phyloP scores from a whole-genome alignment of 2,888 invertebrate genomes.

The Synergus japonicus region DNA sequence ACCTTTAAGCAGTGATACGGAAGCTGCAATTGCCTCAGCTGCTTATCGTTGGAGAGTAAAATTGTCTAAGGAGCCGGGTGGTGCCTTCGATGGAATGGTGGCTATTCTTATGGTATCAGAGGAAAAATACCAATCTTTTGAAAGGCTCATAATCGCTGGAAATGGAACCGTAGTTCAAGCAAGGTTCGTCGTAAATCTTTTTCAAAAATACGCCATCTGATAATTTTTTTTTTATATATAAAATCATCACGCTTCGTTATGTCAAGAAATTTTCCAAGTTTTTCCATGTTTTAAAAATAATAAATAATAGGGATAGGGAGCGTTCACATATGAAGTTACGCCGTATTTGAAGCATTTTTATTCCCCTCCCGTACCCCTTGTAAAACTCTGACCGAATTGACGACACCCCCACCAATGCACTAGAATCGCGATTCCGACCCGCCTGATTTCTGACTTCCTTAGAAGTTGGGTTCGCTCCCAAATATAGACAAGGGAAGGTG shows the following conservation, averaged over 20 bases:
- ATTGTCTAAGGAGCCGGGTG: conserved; percentile 75
- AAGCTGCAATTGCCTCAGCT: conserved; percentile 80
- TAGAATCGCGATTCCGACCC: too few species aligned
- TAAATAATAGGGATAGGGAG: too few species aligned
- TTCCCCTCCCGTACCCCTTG: too few species aligned
- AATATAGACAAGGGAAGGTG: too few species aligned
- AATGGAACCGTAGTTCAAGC: conserved; percentile 84
- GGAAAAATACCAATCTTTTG: conserved; percentile 81
- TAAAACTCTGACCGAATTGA: too few species aligned
- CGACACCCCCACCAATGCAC: too few species aligned
- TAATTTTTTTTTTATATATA: background rate
- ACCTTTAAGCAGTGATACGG: conserved; percentile 75
- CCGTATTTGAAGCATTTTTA: background rate
- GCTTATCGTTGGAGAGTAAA: conserved; percentile 85
- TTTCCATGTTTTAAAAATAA: background rate
- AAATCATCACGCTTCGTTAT: background rate
- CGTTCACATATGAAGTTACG: background rate
- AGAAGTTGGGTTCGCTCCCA: too few species aligned
- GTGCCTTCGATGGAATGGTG: conserved; percentile 77
- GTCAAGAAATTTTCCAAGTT: background rate
- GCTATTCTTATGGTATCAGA: conserved; percentile 81
- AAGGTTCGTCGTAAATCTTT: conserved; percentile 76
- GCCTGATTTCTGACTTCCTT: too few species aligned
- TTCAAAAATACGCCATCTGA: background rate
- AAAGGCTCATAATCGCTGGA: conserved; percentile 87